These are phyloP conservation scores for Macrosiphum euphorbiae DNA, from an alignment of 2,888 invertebrate species.

Conservation along the genomic window DNA sequence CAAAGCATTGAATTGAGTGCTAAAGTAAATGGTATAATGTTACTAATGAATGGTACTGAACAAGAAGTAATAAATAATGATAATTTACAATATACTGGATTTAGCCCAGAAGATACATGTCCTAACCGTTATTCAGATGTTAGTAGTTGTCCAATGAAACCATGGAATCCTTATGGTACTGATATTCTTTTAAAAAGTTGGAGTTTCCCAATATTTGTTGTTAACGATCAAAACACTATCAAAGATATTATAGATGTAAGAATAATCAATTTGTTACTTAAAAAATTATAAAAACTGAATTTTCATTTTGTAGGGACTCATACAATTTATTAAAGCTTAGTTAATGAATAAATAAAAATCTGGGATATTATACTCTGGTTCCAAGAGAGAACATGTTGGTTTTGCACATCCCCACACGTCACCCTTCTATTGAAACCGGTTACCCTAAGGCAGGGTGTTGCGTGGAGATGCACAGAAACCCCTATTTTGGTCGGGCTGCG, in stretches of 20 bases:
- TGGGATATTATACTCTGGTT: not conserved
- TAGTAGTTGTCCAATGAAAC: slow-evolving; percentile 72
- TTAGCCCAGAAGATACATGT: slow-evolving; percentile 80
- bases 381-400: no score
- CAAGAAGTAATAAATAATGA: slow-evolving; percentile 41
- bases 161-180: slow-evolving; percentile 87
- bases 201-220: slow-evolving; percentile 89
- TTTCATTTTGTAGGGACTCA: not conserved
- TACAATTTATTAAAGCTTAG: not conserved
- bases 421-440: no score
- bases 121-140: slow-evolving; percentile 83
- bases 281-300: slow-evolving; percentile 28
- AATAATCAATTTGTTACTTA: slow-evolving; percentile 24
- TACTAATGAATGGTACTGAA: slow-evolving; percentile 63
- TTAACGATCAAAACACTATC: slow-evolving; percentile 74
- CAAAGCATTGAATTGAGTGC: slow-evolving; percentile 65
- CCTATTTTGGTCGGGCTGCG: no score
- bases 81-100: slow-evolving; percentile 44
- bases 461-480: no score
- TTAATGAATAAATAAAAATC: not conserved
- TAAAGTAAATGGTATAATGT: slow-evolving; percentile 66
- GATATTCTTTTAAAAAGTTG: slow-evolving; percentile 84
- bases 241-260: slow-evolving; percentile 73
- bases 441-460: no score
- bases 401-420: no score